A percentile compares a stretch with the other conserved stretches of the same genome.
Conservation (phyloP, 2,888 invertebrate genomes). For the Volucella zonaria region DNA sequence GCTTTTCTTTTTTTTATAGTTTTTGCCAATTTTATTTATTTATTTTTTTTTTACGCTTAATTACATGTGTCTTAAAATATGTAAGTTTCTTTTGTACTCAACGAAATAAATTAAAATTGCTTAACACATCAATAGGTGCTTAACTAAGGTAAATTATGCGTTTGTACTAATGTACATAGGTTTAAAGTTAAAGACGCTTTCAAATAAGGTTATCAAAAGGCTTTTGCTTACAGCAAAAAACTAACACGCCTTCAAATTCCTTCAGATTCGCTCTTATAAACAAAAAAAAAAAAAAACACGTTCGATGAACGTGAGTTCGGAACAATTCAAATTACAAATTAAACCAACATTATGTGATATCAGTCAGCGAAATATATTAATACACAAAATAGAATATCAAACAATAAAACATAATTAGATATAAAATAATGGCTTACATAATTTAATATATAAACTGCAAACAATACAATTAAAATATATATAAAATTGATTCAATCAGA, state of each 20-base stretch:
- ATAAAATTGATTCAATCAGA: constrained; percentile 79
- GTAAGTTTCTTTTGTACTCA: too few relatives aligned
- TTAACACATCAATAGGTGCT: constrained; percentile 25
- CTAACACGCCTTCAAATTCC: constrained; percentile 42
- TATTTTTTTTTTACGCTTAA: constrained; percentile 60
- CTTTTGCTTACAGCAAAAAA: constrained; percentile 63
- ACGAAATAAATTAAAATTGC: background rate
- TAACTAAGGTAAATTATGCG: constrained; percentile 32
- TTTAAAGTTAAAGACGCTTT: constrained; percentile 75
- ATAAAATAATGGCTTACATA: constrained; percentile 52
- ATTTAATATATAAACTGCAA: constrained; percentile 31
- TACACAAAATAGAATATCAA: constrained; percentile 76
- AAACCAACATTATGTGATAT: constrained; percentile 78
- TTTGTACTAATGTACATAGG: constrained; percentile 25
- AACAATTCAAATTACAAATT: constrained; percentile 51
- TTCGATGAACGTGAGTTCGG: constrained; percentile 75
- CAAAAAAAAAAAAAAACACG: too few relatives aligned
- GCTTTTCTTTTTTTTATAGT: constrained; percentile 53
- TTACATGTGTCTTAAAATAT: constrained; percentile 25
- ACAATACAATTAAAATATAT: constrained; percentile 75
- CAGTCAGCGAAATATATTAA: constrained; percentile 81
- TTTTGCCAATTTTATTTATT: constrained; percentile 52
- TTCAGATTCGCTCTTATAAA: constrained; percentile 5
- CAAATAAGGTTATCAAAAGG: constrained; percentile 63
- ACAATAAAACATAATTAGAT: constrained; percentile 66